These are phyloP conservation scores for Mimachlamys varia DNA, from an alignment of 2,888 invertebrate genomes.

Conservation along the genomic window DNA sequence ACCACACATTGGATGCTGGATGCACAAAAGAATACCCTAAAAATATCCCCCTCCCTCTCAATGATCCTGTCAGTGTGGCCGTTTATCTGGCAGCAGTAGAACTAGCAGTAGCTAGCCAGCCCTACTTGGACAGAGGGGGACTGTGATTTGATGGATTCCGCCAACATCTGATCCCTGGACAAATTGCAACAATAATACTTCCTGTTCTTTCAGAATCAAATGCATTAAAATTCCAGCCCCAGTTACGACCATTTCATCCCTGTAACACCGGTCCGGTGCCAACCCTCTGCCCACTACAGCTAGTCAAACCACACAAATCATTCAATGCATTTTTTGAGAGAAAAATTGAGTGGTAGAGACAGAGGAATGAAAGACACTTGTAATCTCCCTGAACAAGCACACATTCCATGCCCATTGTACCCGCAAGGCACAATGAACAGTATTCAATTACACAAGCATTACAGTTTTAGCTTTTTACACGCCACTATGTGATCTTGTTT, in stretches of 20 bases:
- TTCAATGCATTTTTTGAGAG: constrained; percentile 20
- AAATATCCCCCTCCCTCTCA: neutral
- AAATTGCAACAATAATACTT: constrained; percentile 43
- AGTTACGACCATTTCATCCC: constrained; percentile 25
- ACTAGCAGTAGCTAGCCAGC: neutral
- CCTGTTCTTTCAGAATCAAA: constrained; percentile 44
- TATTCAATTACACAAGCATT: constrained; percentile 26
- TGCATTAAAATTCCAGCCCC: constrained; percentile 46
- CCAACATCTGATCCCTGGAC: constrained; percentile 44
- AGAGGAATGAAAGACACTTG: constrained; percentile 25
- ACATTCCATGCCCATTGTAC: neutral
- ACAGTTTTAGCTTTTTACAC: neutral
- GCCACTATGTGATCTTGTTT: neutral
- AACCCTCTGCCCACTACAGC: constrained; percentile 15
- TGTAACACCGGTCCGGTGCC: neutral
- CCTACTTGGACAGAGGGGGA: neutral
- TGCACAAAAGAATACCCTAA: neutral
- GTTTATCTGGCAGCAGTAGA: neutral
- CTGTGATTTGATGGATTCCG: constrained; percentile 9
- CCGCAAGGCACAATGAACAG: neutral
- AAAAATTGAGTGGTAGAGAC: constrained; percentile 34
- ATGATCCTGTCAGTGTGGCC: neutral
- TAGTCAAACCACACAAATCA: constrained; percentile 2
- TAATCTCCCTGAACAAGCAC: neutral
- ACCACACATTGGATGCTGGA: neutral